Percentiles rank a stretch among this genome's conserved stretches.
Evolutionary conservation across 2,888 invertebrate species (phyloP).

Genomic region (Drosophila histrio): DNA sequence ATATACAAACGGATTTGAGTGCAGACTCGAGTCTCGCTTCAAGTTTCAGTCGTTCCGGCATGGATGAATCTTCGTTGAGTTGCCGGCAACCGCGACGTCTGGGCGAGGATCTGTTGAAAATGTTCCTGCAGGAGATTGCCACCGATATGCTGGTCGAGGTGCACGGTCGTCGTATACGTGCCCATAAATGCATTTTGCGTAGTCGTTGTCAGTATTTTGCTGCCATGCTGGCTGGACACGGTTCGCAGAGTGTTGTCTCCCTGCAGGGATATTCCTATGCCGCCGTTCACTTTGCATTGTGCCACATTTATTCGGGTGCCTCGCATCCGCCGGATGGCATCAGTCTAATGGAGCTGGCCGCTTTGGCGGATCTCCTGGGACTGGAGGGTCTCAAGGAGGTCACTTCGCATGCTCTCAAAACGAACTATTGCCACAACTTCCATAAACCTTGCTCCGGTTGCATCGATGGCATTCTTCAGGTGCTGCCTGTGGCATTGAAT

Average conservation of each 20-base stretch:
- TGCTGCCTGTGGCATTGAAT: slow-evolving; percentile 92
- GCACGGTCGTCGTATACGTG: slow-evolving; percentile 91
- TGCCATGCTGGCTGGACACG: slow-evolving; percentile 93
- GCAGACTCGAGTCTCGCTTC: slow-evolving; percentile 86
- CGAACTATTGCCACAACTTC: slow-evolving; percentile 96
- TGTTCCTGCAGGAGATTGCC: slow-evolving; percentile 96
- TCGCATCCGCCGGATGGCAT: slow-evolving; percentile 94
- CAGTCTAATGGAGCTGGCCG: slow-evolving; percentile 93
- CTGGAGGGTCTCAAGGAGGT: slow-evolving; percentile 96
- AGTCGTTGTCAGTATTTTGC: slow-evolving; percentile 97
- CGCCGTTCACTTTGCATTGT: slow-evolving; percentile 94
- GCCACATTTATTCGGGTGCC: slow-evolving; percentile 97
- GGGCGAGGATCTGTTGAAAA: slow-evolving; percentile 93
- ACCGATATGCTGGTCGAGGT: slow-evolving; percentile 95
- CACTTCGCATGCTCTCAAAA: slow-evolving; percentile 93
- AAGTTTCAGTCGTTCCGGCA: slow-evolving; percentile 86
- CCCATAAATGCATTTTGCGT: slow-evolving; percentile 96
- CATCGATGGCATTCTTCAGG: slow-evolving; percentile 93
- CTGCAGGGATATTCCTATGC: slow-evolving; percentile 92
- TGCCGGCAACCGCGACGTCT: slow-evolving; percentile 87
- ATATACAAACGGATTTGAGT: slow-evolving; percentile 85
- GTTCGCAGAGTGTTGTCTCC: slow-evolving; percentile 93
- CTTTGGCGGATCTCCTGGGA: slow-evolving; percentile 94
- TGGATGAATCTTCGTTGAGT: slow-evolving; percentile 85
- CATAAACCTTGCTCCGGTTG: slow-evolving; percentile 97